These are phyloP conservation scores for Megalurothrips usitatus DNA, from an alignment of 2,888 invertebrate genomes.

Conservation along the genomic window DNA sequence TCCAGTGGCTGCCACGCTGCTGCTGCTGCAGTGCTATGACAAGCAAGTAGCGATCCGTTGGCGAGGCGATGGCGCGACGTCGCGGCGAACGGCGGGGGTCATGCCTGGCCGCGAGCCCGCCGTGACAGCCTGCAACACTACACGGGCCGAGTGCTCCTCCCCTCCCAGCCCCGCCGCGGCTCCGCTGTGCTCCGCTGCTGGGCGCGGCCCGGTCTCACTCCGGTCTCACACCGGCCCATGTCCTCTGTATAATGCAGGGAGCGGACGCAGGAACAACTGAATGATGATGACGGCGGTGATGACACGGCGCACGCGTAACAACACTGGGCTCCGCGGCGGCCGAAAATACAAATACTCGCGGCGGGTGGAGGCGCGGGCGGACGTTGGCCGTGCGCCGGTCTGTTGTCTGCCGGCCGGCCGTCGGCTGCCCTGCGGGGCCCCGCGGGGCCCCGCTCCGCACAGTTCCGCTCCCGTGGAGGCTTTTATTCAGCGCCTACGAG, in stretches of 20 bases:
- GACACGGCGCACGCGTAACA: not conserved
- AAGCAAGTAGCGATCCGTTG: no score
- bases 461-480: slow-evolving; percentile 14
- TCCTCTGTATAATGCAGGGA: not conserved
- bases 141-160: not conserved
- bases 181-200: not conserved
- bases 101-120: no score
- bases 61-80: no score
- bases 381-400: not conserved
- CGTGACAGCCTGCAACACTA: no score
- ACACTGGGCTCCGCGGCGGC: not conserved
- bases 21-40: not conserved
- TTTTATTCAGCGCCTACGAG: slow-evolving; percentile 23
- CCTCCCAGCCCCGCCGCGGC: not conserved
- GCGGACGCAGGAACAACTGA: not conserved
- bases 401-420: not conserved
- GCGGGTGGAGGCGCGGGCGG: not conserved
- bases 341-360: not conserved
- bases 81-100: no score
- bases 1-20: not conserved
- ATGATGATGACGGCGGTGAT: slow-evolving; percentile 13
- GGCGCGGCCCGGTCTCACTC: no score
- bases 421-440: not conserved
- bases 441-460: not conserved
- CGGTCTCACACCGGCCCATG: not conserved